Evolutionary conservation across 2,113 vertebrate species (phyloP), one percentile per base, ranked within the genome.

Genomic region (Petrocephalus microphthalmus): DNA sequence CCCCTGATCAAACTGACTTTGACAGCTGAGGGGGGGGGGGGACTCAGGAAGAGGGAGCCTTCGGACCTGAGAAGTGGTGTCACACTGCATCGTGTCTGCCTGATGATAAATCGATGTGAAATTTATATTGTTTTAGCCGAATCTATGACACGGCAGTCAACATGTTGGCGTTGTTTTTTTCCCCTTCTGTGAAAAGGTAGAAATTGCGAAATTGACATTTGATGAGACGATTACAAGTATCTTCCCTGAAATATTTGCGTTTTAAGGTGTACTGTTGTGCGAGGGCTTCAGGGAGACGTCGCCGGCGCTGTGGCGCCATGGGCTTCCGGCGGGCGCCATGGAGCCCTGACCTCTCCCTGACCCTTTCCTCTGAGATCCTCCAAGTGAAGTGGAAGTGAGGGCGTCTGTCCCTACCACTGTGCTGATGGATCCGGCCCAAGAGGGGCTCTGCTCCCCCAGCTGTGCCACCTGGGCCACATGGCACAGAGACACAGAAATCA

Each of bases 321-420:
- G 37, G 29, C 49, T 37, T 51, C 42, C 17, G 11, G n/a, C 2
- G 37, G 54, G 74, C 20, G 15, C 57, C 7, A 10, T 37, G 64
- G 15, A 29, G 0, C 67, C 7, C 25, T 22, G 45, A 8, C 57
- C 47, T 85, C 33, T 29, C 7, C 74, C 20, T 89, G 37, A 88
- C 87, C 87, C 78, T 86, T 86, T 81, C n/a, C 11, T 22, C 42
- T 86, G 8, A 52, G 7, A 85, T 60, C 84, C 54, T 81, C 45
- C 52, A 88, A 88, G 83, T 78, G 52, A 64, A 56, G 64, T 52
- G 56, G 49, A 60, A 17, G 29, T 78, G 60, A 84, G n/a, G 22
- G 25, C 6, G 47, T 64, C 56, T 56, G 47, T 78, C 83, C 71
- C 51, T 19, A 74, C 33, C 7, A n/a, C 52, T 45, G 74, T 60